Percentiles rank a stretch among this genome's conserved stretches.
Conservation (phyloP, 1,140 invertebrate species). For the Gonioctena quinquepunctata region DNA sequence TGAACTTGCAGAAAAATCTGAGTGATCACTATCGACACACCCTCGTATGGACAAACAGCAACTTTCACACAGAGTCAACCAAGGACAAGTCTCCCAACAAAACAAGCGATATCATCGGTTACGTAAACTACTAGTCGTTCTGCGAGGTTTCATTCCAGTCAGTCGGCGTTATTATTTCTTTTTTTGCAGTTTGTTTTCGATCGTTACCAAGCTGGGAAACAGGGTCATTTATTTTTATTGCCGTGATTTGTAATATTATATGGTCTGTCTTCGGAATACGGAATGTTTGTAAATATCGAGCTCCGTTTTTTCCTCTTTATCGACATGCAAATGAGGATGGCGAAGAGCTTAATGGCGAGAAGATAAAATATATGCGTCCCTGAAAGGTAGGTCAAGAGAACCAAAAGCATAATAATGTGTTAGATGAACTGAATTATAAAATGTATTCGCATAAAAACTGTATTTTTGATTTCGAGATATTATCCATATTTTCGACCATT, state of each 20-base stretch:
- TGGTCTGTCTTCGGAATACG: not conserved
- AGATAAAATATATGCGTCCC: not conserved
- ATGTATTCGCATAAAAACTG: too few species aligned
- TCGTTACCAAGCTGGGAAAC: not conserved
- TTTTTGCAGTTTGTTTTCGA: not conserved
- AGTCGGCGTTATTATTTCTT: not conserved
- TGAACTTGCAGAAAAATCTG: too few species aligned
- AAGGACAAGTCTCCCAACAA: not conserved
- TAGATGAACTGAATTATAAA: too few species aligned
- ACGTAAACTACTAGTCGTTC: not conserved
- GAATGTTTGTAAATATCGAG: not conserved
- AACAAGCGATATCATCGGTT: not conserved
- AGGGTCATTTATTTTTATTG: not conserved
- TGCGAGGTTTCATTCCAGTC: not conserved
- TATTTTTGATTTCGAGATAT: too few species aligned
- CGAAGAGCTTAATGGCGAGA: not conserved
- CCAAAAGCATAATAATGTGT: too few species aligned
- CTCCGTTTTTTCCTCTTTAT: not conserved
- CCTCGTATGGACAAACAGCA: not conserved
- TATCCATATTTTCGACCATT: too few species aligned
- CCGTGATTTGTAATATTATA: not conserved
- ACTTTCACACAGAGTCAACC: not conserved
- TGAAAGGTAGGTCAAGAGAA: not conserved
- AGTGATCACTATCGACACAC: not conserved
- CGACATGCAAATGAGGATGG: not conserved